A percentile compares a stretch with the other conserved stretches of the same genome.
phyloP scores from a whole-genome alignment of 2,113 vertebrate genomes.

The Sinocyclocheilus anshuiensis region DNA sequence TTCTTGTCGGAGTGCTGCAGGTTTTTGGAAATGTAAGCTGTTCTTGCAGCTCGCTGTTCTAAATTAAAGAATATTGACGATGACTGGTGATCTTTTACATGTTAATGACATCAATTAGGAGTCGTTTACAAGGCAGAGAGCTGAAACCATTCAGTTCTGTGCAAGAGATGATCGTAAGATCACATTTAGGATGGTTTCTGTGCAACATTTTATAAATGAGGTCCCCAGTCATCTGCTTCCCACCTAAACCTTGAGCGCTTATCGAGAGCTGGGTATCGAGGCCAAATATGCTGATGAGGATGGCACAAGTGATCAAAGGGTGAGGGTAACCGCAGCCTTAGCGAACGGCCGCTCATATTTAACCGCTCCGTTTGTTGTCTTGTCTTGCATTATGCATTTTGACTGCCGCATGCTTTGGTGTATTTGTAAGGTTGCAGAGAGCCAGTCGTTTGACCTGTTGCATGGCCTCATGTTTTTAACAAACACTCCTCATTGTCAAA shows the following conservation, averaged over 20 bases:
- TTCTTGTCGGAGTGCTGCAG: too few species aligned
- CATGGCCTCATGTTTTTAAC: conserved; percentile 60
- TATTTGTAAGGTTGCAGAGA: conserved; percentile 61
- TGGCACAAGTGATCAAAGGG: conserved; percentile 37
- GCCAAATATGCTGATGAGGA: neutral
- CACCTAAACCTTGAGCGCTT: neutral
- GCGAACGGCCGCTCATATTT: conserved; percentile 39
- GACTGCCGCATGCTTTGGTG: conserved; percentile 18
- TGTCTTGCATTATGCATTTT: conserved; percentile 51
- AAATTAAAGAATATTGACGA: too few species aligned
- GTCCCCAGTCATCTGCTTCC: neutral
- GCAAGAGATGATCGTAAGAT: too few species aligned
- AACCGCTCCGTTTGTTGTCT: conserved; percentile 43
- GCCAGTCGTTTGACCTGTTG: conserved; percentile 68
- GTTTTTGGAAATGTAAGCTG: too few species aligned
- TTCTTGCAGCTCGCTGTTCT: too few species aligned
- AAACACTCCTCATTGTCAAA: conserved; percentile 60
- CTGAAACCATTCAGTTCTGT: too few species aligned
- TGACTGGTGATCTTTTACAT: too few species aligned
- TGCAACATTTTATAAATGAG: too few species aligned
- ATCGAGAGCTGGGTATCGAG: neutral
- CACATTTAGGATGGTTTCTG: too few species aligned
- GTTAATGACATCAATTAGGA: too few species aligned
- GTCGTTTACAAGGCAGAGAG: too few species aligned
- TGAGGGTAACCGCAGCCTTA: neutral